These are phyloP conservation scores for Acrobasis repandana DNA, from an alignment of 2,888 invertebrate species.

Conservation along the genomic window DNA sequence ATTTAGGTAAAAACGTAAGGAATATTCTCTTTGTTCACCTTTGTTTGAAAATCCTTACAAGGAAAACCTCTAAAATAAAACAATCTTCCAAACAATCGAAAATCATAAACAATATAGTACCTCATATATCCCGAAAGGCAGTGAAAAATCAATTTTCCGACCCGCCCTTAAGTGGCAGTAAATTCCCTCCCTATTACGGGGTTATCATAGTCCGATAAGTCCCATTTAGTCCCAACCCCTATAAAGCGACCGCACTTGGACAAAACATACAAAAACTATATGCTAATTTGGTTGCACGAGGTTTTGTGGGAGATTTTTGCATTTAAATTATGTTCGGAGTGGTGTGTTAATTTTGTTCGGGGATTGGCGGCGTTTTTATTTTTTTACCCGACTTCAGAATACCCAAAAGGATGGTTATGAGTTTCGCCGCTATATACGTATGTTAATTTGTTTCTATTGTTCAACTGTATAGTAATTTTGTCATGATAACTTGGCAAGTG, in stretches of 20 bases:
- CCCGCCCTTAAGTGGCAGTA: constrained; percentile 1
- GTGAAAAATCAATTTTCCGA: constrained; percentile 15
- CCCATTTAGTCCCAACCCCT: constrained; percentile 20
- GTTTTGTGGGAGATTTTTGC: constrained; percentile 9
- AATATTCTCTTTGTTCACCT: too few species aligned
- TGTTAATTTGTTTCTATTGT: too few species aligned
- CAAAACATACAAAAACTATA: constrained; percentile 23
- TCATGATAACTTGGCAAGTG: too few species aligned
- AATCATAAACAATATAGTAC: constrained; percentile 1
- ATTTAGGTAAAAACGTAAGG: too few species aligned
- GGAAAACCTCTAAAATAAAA: background rate
- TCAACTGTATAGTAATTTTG: too few species aligned
- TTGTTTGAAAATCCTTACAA: too few species aligned
- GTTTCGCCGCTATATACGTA: too few species aligned
- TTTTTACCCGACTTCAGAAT: background rate
- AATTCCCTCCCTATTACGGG: background rate
- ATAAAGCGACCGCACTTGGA: constrained; percentile 23
- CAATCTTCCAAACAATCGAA: constrained; percentile 1
- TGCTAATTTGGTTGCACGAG: constrained; percentile 13
- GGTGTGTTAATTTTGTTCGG: constrained; percentile 9
- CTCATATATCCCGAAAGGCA: background rate
- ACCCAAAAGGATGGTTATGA: too few species aligned
- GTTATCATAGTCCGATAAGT: constrained; percentile 1
- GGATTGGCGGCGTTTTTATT: constrained; percentile 2
- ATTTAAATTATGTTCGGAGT: constrained; percentile 14